Conservation (phyloP, 2,113 vertebrate species). For the Pseudolaguvia tuberculata region DNA sequence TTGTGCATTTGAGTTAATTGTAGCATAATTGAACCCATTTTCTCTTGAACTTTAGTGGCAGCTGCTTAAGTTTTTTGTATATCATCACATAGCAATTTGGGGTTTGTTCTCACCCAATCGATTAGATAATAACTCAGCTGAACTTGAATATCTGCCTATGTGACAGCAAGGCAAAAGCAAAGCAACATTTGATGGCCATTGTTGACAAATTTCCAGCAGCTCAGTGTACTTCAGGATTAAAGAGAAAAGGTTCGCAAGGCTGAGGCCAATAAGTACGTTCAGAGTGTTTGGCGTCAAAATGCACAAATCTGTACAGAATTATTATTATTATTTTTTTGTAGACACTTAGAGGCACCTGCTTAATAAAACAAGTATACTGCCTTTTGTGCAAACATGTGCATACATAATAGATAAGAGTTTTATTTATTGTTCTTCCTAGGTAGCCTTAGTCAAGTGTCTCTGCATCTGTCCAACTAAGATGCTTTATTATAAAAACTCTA, state of each 20-base stretch:
- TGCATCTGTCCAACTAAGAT: background rate
- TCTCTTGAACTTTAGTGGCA: background rate
- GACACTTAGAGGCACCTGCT: background rate
- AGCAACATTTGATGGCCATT: background rate
- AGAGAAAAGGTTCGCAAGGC: constrained; percentile 16
- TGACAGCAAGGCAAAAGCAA: background rate
- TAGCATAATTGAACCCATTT: background rate
- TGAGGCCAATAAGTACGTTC: background rate
- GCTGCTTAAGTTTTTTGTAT: background rate
- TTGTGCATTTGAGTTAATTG: constrained; percentile 5
- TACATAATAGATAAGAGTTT: background rate
- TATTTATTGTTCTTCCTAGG: background rate
- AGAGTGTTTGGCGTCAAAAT: background rate
- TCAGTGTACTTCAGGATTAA: constrained; percentile 10
- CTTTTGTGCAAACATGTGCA: no score
- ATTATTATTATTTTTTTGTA: no score
- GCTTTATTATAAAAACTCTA: background rate
- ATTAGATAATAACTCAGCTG: constrained; percentile 27
- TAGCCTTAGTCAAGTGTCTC: background rate
- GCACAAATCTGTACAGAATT: background rate
- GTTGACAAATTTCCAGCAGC: constrained; percentile 16
- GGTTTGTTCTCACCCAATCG: constrained; percentile 14
- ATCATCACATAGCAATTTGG: constrained; percentile 40
- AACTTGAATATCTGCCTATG: background rate
- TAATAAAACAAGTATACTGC: background rate